These are phyloP conservation scores for Urosaurus nigricauda DNA, from an alignment of 2,797 vertebrate species.

Conservation along the genomic window DNA sequence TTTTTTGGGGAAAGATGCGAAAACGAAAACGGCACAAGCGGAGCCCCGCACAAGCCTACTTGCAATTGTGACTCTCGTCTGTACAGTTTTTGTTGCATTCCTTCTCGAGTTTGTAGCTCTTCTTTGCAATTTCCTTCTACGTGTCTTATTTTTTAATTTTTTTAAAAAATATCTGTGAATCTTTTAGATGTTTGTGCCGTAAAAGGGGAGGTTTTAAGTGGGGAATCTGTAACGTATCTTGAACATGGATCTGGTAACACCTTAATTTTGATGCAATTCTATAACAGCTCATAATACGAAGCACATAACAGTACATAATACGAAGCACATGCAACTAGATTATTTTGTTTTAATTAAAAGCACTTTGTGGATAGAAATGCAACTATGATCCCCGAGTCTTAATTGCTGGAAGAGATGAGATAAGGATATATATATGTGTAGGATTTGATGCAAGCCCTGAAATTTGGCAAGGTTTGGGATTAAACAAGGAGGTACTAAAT, in stretches of 20 bases:
- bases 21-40: conserved; percentile 4
- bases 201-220: no score
- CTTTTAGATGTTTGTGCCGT: not conserved
- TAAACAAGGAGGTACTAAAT: no score
- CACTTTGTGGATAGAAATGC: conserved; percentile 33
- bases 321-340: conserved; percentile 24
- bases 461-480: no score
- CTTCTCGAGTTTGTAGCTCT: not conserved
- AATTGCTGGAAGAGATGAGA: not conserved
- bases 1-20: not conserved
- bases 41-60: not conserved
- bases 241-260: not conserved
- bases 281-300: not conserved
- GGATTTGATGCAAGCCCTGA: not conserved
- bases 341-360: conserved; percentile 44
- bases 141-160: not conserved
- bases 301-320: conserved; percentile 11
- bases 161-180: not conserved
- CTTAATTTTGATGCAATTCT: not conserved
- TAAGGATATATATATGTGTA: not conserved
- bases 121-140: no score
- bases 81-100: no score
- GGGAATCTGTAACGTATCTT: not conserved
- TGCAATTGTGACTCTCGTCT: not conserved
- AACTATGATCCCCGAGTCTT: no score